These are phyloP conservation scores for Penaeus japonicus DNA, from an alignment of 1,140 invertebrate genomes.

Conservation along the genomic window DNA sequence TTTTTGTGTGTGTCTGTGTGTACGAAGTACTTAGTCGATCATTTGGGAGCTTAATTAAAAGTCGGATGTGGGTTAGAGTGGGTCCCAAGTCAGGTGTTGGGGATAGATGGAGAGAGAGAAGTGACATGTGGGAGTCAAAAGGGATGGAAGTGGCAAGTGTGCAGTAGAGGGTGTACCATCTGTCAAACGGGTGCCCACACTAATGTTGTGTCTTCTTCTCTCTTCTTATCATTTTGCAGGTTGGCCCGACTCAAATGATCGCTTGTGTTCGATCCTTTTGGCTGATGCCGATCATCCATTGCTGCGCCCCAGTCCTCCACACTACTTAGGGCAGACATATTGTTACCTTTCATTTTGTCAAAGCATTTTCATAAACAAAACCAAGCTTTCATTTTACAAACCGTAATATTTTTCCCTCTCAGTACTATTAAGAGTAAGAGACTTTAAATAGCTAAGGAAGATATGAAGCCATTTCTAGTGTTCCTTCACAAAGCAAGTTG, in stretches of 20 bases:
- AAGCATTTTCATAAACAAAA: slow-evolving; percentile 23
- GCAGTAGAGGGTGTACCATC: slow-evolving; percentile 10
- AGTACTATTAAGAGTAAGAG: background rate
- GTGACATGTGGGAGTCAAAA: background rate
- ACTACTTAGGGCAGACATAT: slow-evolving; percentile 47
- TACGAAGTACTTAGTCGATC: too few species aligned
- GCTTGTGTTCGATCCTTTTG: slow-evolving; percentile 49
- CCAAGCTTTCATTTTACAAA: slow-evolving; percentile 24
- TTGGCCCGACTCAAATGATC: slow-evolving; percentile 52
- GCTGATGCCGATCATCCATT: slow-evolving; percentile 51
- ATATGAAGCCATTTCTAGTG: too few species aligned
- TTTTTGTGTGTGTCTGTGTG: too few species aligned
- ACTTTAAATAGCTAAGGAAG: too few species aligned
- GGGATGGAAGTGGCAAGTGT: background rate
- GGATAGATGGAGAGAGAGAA: background rate
- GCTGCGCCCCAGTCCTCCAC: slow-evolving; percentile 43
- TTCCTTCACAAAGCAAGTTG: slow-evolving; percentile 51
- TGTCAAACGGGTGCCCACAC: slow-evolving; percentile 43
- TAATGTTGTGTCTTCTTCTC: slow-evolving; percentile 56
- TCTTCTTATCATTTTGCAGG: slow-evolving; percentile 54
- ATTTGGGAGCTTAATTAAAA: too few species aligned
- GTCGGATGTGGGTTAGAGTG: too few species aligned
- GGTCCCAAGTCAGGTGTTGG: too few species aligned
- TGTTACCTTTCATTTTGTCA: slow-evolving; percentile 35
- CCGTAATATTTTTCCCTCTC: slow-evolving; percentile 14